Conservation (phyloP, 2,888 invertebrate genomes). For the Cynaeus angustus region DNA sequence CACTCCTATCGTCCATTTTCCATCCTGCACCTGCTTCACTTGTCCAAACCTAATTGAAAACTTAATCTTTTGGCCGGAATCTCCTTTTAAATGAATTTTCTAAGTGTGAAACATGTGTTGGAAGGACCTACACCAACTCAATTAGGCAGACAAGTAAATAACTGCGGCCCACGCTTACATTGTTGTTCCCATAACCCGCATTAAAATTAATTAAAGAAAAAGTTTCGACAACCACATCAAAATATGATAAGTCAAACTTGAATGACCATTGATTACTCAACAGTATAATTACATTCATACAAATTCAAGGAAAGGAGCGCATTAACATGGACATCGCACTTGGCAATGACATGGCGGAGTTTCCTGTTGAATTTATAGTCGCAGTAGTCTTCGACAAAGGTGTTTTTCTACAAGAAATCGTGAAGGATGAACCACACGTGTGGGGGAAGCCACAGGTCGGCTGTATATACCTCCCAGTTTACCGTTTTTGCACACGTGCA, state of each 20-base stretch:
- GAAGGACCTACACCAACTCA: slow-evolving; percentile 28
- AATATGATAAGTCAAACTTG: slow-evolving; percentile 16
- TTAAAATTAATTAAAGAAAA: slow-evolving; percentile 28
- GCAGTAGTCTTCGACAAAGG: not conserved
- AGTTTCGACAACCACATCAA: slow-evolving; percentile 11
- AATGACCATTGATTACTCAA: slow-evolving; percentile 37
- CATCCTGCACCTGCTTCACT: too few species aligned
- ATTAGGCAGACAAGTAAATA: slow-evolving; percentile 16
- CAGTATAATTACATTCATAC: slow-evolving; percentile 50
- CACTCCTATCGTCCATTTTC: too few species aligned
- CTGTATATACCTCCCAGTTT: too few species aligned
- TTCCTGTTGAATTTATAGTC: slow-evolving; percentile 54
- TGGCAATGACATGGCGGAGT: slow-evolving; percentile 53
- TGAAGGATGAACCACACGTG: slow-evolving; percentile 1
- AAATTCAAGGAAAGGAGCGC: slow-evolving; percentile 52
- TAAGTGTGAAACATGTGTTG: slow-evolving; percentile 7
- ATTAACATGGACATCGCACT: slow-evolving; percentile 54
- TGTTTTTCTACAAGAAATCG: not conserved
- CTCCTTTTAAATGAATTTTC: too few species aligned
- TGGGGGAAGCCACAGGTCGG: not conserved
- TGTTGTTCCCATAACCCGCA: slow-evolving; percentile 33
- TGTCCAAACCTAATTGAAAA: too few species aligned
- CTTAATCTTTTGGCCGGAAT: not conserved
- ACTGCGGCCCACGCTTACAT: slow-evolving; percentile 14
- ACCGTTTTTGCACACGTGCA: slow-evolving; percentile 1